Evolutionary conservation across 2,888 invertebrate genomes (phyloP).

Genomic region (Omphaloscelis lunosa): DNA sequence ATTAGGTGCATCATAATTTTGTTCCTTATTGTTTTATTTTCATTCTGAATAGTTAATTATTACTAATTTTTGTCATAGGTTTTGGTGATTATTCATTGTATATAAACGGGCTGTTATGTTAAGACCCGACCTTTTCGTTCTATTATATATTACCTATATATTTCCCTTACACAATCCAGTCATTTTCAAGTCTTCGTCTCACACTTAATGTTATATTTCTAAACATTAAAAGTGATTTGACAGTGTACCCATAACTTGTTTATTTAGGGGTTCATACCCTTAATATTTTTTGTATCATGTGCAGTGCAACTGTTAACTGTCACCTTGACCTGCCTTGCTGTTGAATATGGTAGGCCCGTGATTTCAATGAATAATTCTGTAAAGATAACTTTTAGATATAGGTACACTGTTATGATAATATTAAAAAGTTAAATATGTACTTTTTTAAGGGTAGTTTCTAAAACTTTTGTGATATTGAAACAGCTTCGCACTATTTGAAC

Average conservation of each 20-base stretch:
- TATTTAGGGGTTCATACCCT: background rate
- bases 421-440: background rate
- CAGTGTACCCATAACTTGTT: background rate
- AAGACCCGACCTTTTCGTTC: background rate
- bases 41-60: background rate
- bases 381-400: background rate
- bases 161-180: constrained; percentile 38
- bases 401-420: background rate
- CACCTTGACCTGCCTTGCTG: background rate
- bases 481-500: background rate
- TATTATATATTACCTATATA: constrained; percentile 11
- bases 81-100: background rate
- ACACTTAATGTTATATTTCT: constrained; percentile 2
- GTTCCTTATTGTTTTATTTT: background rate
- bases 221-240: constrained; percentile 5
- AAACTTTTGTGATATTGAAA: background rate
- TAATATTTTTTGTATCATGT: background rate
- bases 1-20: background rate
- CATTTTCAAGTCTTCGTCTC: constrained; percentile 42
- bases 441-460: background rate
- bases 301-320: background rate
- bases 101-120: background rate
- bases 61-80: background rate
- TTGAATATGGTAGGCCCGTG: no score
- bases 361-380: background rate